Evolutionary conservation across 1,140 invertebrate genomes (phyloP), one percentile per base, ranked within the genome.

Genomic region (Drosophila hydei): DNA sequence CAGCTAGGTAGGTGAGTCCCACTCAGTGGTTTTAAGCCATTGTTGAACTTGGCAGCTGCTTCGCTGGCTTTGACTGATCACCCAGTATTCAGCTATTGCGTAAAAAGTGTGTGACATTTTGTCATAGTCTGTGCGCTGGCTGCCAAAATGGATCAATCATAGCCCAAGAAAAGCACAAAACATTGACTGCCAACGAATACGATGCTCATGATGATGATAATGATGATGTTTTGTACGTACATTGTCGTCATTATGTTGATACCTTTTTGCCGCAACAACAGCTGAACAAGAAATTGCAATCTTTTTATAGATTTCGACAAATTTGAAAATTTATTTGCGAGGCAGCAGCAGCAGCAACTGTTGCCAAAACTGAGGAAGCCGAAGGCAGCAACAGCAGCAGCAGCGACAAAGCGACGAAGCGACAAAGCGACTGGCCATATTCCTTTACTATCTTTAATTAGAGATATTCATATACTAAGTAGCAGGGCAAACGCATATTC

Each of bases 241-340:
- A 68, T 77, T 79, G 78, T 81, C 83, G 75, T 88, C 78, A 85
- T 85, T 81, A 88, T 81, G 83, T 65, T 77, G 75, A 75, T 85
- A 87, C 77, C 81, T 81, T 73, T 75, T 56, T 72, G 55, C 50
- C 59, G 70, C 23, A 87, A 74, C 64, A 85, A 87, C 80, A 87
- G 81, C 81, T 87, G 83, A 88, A 88, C 52, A 69, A 73, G 69
- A 76, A 87, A 74, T 59, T 89, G 77, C 75, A 89, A 89, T 89
- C 85, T 89, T 89, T 89, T 89, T 89, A 81, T 89, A 89, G 85
- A 89, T 89, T 87, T 85, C 85, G 72, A 78, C 85, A 89, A 89
- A 79, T 89, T 80, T 75, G 72, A 88, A 87, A 88, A 79, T 77
- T 76, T 88, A 73, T 76, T 74, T 88, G 83, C 80, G 68, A 83